Conservation (phyloP, 2,888 invertebrate species). For the Tanypteryx hageni region DNA sequence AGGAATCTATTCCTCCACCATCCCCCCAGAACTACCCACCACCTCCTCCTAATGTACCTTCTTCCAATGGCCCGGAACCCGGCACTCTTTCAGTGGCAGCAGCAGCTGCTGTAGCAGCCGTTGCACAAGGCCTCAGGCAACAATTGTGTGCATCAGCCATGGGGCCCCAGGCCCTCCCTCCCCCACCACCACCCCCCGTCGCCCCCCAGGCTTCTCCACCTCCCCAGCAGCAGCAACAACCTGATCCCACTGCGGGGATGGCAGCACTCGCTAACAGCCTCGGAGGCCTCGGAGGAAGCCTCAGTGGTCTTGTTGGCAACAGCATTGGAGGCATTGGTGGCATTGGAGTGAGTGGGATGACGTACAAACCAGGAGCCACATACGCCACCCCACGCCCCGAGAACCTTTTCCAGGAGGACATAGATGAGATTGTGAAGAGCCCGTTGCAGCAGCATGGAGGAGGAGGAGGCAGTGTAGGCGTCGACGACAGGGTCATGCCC, state of each 20-base stretch:
- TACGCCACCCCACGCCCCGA: constrained; percentile 75
- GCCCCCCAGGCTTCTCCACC: constrained; percentile 66
- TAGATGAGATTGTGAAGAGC: constrained; percentile 81
- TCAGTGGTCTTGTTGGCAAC: constrained; percentile 62
- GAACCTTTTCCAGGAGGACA: constrained; percentile 81
- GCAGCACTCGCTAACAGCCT: constrained; percentile 56
- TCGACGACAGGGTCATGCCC: constrained; percentile 65
- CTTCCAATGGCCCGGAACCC: constrained; percentile 77
- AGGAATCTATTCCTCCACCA: constrained; percentile 60
- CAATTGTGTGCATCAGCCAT: constrained; percentile 92
- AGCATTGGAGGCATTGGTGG: constrained; percentile 71
- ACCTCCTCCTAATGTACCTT: constrained; percentile 75
- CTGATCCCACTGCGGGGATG: constrained; percentile 63
- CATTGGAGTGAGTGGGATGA: constrained; percentile 80
- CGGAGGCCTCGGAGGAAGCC: constrained; percentile 40
- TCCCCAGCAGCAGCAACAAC: constrained; percentile 63
- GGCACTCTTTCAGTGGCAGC: constrained; percentile 77
- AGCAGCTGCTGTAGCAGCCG: constrained; percentile 90
- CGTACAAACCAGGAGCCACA: constrained; percentile 76
- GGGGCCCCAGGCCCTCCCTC: constrained; percentile 70
- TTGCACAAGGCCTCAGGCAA: constrained; percentile 89
- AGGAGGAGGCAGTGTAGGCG: constrained; percentile 35
- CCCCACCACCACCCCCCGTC: constrained; percentile 65
- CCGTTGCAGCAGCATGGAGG: constrained; percentile 71
- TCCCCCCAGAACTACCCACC: constrained; percentile 78